These are phyloP conservation scores for Hymenopus coronatus DNA, from an alignment of 2,888 invertebrate species.

Conservation along the genomic window DNA sequence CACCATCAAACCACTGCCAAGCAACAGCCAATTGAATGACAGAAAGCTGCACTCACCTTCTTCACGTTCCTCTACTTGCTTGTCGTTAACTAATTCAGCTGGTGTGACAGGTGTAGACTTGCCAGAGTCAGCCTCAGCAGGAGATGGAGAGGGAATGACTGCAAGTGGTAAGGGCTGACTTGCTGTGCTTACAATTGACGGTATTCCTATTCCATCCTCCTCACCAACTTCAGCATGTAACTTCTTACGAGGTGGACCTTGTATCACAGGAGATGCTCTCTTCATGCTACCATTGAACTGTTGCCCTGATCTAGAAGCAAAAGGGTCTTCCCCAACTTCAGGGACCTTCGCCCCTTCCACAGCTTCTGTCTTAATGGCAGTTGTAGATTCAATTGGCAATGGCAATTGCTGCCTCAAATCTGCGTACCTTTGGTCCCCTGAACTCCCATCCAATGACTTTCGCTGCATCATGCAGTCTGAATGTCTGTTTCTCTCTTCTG, in stretches of 20 bases:
- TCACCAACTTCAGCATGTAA: conserved; percentile 13
- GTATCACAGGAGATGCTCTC: conserved; percentile 53
- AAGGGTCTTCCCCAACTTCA: not conserved
- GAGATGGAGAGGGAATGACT: conserved; percentile 31
- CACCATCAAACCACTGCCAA: not conserved
- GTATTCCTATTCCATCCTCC: conserved; percentile 3
- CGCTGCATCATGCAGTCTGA: conserved; percentile 31
- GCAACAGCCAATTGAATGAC: not conserved
- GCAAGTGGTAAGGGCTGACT: conserved; percentile 30
- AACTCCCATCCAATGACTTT: not conserved
- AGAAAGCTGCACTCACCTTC: not conserved
- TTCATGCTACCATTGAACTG: conserved; percentile 40
- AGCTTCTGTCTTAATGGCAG: conserved; percentile 38
- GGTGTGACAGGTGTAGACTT: conserved; percentile 17
- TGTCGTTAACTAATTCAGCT: not conserved
- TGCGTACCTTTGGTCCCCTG: not conserved
- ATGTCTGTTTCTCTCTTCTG: conserved; percentile 35
- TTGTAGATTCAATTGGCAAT: not conserved
- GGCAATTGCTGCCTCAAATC: not conserved
- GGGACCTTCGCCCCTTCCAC: conserved; percentile 35
- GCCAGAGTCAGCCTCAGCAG: conserved; percentile 29
- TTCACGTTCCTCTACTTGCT: conserved; percentile 18
- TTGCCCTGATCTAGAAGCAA: not conserved
- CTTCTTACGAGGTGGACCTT: conserved; percentile 50
- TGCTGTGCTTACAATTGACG: conserved; percentile 25